Conservation (phyloP, 2,888 invertebrate species). For the Drosophila hamatofila region DNA sequence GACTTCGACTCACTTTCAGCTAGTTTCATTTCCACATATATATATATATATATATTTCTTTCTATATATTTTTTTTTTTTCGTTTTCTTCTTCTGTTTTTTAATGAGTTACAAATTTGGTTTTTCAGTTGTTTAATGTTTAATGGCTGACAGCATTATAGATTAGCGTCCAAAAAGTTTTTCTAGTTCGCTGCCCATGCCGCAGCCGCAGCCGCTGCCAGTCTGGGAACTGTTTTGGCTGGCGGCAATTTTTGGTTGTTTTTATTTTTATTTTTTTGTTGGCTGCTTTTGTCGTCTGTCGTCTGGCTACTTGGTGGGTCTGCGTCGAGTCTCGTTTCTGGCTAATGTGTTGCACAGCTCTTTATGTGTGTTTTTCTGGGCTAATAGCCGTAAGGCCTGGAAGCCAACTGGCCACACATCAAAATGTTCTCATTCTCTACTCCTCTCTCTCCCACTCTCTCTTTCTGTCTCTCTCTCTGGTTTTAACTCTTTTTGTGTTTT, state of each 20-base stretch:
- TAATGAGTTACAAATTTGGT: slow-evolving; percentile 81
- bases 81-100: slow-evolving; percentile 42
- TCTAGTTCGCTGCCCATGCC: slow-evolving; percentile 46
- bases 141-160: slow-evolving; percentile 80
- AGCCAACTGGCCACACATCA: slow-evolving; percentile 39
- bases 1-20: slow-evolving; percentile 50
- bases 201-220: background rate
- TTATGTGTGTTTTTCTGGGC: slow-evolving; percentile 73
- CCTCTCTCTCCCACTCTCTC: background rate
- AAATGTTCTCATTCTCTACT: slow-evolving; percentile 8
- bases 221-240: slow-evolving; percentile 70
- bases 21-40: slow-evolving; percentile 56
- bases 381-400: slow-evolving; percentile 67
- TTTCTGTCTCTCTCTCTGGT: background rate
- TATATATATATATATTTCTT: background rate
- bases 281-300: slow-evolving; percentile 39
- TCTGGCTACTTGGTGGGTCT: slow-evolving; percentile 71
- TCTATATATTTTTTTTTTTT: background rate
- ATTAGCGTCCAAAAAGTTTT: slow-evolving; percentile 74
- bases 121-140: slow-evolving; percentile 80
- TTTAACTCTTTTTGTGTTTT: slow-evolving; percentile 6
- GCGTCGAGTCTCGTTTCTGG: slow-evolving; percentile 32
- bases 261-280: slow-evolving; percentile 26
- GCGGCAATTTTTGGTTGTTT: slow-evolving; percentile 52
- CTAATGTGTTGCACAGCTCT: slow-evolving; percentile 68